Base-by-base conservation (phyloP, 2,888 invertebrate species). In the Nephrotoma guestfalica region DNA sequence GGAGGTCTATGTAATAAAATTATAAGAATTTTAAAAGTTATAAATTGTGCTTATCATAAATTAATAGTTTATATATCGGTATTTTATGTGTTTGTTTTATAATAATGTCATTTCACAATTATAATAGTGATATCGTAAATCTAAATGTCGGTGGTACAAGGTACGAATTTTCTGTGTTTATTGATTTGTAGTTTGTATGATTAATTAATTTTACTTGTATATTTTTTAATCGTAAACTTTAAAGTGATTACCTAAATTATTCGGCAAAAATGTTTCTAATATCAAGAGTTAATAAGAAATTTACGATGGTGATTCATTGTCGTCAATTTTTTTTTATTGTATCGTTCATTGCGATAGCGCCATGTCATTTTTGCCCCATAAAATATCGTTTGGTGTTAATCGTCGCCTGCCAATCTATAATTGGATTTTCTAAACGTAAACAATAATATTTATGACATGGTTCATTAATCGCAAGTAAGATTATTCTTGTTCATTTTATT, bases 121-220 rank as follows among this genome's bases (percentile, higher is more conserved):
- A 41, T 89, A 89, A 86, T 89, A 71, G 90, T 86, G 92, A 92
- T 93, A 97, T 99, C 89, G 95, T 99, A 87, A 96, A 98, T 92
- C 93, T 99, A 88, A 99, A 99, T 92, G 97, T 99, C 88, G 99
- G 99, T 87, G 99, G 99, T 88, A 97, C 96, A 89, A 96, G 96
- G 98, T 97, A 93, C 30, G 71, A 30, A 2, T 30, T 30, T 71
- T 30, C 18, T 91, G 71, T 90, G 41, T 71, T 30, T 30, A 30
- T 30, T 30, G 30, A 71, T 30, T 86, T 42, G 15, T 85, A 18
- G 41, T 41, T 86, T 51, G 15, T 15, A 83, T 47, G 86, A 40
- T 47, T 15, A 41, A 86, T 87, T 85, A 13, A 45, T 85, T 41
- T 85, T 9, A 13, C 86, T 40, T 87, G 88, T 86, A 87, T 86